Percentiles rank a stretch among this genome's conserved stretches.
Conservation (phyloP, 2,888 invertebrate species). For the Xestia c-nigrum region DNA sequence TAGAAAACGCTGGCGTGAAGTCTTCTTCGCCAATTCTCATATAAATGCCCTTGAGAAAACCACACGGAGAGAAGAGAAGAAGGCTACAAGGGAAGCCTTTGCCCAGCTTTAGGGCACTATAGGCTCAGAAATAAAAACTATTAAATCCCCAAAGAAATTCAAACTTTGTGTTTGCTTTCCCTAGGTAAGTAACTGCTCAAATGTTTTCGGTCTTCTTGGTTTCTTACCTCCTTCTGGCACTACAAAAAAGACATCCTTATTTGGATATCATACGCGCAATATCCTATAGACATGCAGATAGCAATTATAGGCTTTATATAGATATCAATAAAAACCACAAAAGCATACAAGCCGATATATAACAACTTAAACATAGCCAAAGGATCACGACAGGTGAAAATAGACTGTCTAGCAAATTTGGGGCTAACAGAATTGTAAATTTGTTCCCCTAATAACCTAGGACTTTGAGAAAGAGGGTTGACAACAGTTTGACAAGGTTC, state of each 20-base stretch:
- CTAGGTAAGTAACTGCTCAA: background rate
- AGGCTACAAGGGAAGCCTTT: no score
- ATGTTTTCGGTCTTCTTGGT: background rate
- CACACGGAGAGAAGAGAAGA: no score
- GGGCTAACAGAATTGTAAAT: slow-evolving; percentile 13
- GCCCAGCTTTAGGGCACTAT: no score
- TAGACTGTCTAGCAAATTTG: slow-evolving; percentile 27
- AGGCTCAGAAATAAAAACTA: no score
- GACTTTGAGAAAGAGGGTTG: background rate
- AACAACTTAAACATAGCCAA: background rate
- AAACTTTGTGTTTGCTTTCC: no score
- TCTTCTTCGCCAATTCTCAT: no score
- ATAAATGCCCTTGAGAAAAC: no score
- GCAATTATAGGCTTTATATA: slow-evolving; percentile 2
- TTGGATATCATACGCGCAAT: background rate
- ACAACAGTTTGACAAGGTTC: background rate
- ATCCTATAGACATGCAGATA: background rate
- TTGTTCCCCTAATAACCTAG: background rate
- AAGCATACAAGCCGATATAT: background rate
- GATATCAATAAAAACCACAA: slow-evolving; percentile 19
- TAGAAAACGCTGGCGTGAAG: no score
- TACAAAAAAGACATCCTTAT: background rate
- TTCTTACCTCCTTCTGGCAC: no score
- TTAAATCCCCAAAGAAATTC: no score
- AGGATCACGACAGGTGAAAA: slow-evolving; percentile 8